Conservation (phyloP, 1,140 invertebrate genomes). For the Forficula auricularia region DNA sequence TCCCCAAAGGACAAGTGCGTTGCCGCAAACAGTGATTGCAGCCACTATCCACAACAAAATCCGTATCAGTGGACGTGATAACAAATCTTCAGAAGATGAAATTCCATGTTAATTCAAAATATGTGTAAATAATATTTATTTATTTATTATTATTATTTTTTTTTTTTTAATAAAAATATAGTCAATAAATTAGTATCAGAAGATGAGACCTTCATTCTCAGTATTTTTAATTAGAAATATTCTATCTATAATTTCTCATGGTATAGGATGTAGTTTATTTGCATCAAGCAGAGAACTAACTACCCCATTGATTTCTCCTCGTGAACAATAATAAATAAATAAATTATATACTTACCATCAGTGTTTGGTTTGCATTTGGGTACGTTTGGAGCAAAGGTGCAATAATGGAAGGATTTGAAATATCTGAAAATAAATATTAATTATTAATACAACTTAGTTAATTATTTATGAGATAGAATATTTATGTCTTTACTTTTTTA, state of each 20-base stretch:
- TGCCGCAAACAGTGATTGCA: constrained; percentile 42
- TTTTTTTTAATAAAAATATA: neutral
- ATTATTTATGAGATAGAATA: no score
- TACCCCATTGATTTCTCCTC: no score
- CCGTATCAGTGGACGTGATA: constrained; percentile 42
- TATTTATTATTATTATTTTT: no score
- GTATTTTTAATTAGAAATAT: constrained; percentile 8
- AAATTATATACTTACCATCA: constrained; percentile 34
- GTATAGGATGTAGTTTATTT: constrained; percentile 9
- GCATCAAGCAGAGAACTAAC: constrained; percentile 9
- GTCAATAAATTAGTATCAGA: neutral
- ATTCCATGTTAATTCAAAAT: constrained; percentile 33
- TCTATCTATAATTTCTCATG: constrained; percentile 6
- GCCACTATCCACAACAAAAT: constrained; percentile 56
- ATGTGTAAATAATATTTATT: no score
- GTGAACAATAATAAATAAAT: no score
- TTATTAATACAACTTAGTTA: no score
- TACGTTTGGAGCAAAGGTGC: constrained; percentile 41
- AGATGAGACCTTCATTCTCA: neutral
- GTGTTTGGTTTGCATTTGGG: constrained; percentile 41
- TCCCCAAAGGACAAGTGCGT: constrained; percentile 47
- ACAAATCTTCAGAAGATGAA: constrained; percentile 45
- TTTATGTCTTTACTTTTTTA: no score
- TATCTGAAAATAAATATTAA: constrained; percentile 30
- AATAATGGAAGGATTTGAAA: constrained; percentile 54